Evolutionary conservation across 2,888 invertebrate genomes (phyloP).

Genomic region (Rhodophaea formosa): DNA sequence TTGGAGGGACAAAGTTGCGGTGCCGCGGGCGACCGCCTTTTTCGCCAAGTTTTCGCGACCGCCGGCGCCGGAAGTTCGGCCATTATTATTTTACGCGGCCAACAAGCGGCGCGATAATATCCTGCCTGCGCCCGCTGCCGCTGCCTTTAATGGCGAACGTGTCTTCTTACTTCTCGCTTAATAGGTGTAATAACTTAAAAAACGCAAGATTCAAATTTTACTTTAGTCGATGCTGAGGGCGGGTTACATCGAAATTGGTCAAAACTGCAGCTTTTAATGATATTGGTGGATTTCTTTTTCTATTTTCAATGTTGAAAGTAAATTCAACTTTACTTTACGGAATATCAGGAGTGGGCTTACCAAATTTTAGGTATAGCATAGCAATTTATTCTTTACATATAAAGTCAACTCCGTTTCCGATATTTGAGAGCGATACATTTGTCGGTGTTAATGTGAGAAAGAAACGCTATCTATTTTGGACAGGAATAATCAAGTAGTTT

Average conservation of each 20-base stretch:
- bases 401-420: too few species aligned
- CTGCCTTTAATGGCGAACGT: slow-evolving; percentile 74
- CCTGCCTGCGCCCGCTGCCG: slow-evolving; percentile 63
- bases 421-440: too few species aligned
- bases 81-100: slow-evolving; percentile 82
- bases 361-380: too few species aligned
- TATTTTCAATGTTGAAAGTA: not conserved
- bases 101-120: slow-evolving; percentile 82
- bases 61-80: slow-evolving; percentile 81
- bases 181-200: slow-evolving; percentile 79
- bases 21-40: slow-evolving; percentile 75
- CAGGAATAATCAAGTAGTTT: too few species aligned
- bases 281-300: not conserved
- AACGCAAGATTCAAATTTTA: slow-evolving; percentile 65
- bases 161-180: slow-evolving; percentile 77
- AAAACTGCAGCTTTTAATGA: not conserved
- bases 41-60: slow-evolving; percentile 73
- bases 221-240: slow-evolving; percentile 33
- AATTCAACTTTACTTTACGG: too few species aligned
- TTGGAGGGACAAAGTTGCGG: slow-evolving; percentile 62
- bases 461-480: too few species aligned
- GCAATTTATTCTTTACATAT: too few species aligned
- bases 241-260: slow-evolving; percentile 10
- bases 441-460: too few species aligned
- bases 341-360: too few species aligned